phyloP scores from a whole-genome alignment of 2,113 vertebrate genomes.

The Glaucomys volans region DNA sequence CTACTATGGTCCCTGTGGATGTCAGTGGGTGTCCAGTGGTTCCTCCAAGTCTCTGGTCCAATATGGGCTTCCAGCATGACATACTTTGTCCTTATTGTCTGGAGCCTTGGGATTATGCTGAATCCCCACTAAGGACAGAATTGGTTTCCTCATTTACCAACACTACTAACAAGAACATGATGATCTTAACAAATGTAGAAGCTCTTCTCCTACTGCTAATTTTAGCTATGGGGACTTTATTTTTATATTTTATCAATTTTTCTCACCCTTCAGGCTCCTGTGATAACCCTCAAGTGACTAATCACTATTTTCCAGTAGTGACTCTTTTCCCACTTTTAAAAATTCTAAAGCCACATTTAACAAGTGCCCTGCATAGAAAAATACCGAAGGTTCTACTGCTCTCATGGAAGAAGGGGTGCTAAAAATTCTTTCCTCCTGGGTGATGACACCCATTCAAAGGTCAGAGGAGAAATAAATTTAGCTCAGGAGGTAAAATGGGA shows the following conservation, averaged over 20 bases:
- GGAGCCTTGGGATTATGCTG: too few relatives aligned
- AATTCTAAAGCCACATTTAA: constrained; percentile 34
- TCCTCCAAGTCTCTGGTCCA: accelerated
- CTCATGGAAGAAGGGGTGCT: background rate
- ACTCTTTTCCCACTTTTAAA: constrained; percentile 45
- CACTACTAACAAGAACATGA: accelerated
- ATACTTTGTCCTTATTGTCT: accelerated
- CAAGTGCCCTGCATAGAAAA: constrained; percentile 36
- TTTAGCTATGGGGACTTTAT: background rate
- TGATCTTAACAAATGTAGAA: background rate
- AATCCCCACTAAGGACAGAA: background rate
- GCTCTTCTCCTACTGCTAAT: background rate
- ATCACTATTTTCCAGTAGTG: background rate
- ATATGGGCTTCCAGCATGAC: background rate
- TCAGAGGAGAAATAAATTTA: constrained; percentile 75
- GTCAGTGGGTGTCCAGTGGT: too few relatives aligned
- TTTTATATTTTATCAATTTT: constrained; percentile 13
- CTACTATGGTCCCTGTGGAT: accelerated
- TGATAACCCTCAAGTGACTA: constrained; percentile 52
- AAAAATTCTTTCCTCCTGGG: constrained; percentile 58
- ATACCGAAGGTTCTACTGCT: background rate
- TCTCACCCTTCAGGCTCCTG: constrained; percentile 40
- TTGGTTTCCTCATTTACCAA: background rate
- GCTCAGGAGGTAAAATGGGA: background rate
- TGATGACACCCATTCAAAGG: constrained; percentile 62